Conservation (phyloP, 2,797 vertebrate species). For the Gambusia yucatana region DNA sequence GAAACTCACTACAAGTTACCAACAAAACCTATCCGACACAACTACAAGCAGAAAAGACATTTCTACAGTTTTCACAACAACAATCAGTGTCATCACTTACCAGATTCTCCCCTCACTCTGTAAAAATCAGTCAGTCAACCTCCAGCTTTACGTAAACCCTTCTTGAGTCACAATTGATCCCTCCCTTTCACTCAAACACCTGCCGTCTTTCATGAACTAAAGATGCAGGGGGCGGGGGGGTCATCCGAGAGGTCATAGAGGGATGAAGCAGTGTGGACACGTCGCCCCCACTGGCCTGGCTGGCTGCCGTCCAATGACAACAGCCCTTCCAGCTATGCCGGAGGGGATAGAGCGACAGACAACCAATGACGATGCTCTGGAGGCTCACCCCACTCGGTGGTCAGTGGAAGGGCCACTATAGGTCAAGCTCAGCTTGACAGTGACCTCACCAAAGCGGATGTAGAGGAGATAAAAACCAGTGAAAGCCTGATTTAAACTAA, state of each 20-base stretch:
- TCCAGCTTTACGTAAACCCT: background rate
- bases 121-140: background rate
- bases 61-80: background rate
- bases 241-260: background rate
- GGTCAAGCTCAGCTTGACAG: slow-evolving; percentile 36
- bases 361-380: slow-evolving; percentile 71
- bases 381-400: slow-evolving; percentile 76
- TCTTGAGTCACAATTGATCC: background rate
- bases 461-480: background rate
- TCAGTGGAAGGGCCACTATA: slow-evolving; percentile 60
- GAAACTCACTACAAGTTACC: background rate
- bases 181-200: slow-evolving; percentile 24
- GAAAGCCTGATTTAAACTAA: background rate
- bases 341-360: slow-evolving; percentile 40
- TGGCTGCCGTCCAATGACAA: slow-evolving; percentile 49
- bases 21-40: background rate
- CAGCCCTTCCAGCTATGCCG: slow-evolving; percentile 29
- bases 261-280: slow-evolving; percentile 22
- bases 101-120: background rate
- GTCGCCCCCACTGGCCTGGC: slow-evolving; percentile 15
- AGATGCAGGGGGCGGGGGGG: slow-evolving; percentile 2
- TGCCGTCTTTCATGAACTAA: background rate
- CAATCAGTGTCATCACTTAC: background rate
- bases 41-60: background rate
- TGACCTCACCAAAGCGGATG: background rate